Base-by-base conservation (phyloP, 53 echinoderm and acorn worm species). In the Stichopus horrens region DNA sequence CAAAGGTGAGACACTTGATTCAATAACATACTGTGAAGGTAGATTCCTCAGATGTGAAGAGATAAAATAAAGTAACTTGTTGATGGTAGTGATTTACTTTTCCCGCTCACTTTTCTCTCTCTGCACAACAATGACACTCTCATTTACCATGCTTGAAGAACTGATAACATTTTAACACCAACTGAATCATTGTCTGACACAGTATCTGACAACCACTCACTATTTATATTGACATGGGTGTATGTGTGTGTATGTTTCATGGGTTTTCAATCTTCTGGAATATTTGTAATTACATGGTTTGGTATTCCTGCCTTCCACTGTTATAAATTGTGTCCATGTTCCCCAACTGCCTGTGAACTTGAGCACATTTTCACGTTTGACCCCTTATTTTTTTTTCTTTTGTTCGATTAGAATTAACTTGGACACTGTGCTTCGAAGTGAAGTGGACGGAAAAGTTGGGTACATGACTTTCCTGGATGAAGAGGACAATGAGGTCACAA, bases 381-480 rank as follows among this genome's bases (percentile, higher is more conserved):
- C 11, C 80, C 7, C 58, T 65, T 53, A 80, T 54, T 23, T 60
- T 56, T 23, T 79, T 86, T 71, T 4, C 58, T 88, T 74, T 59
- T 83, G 0, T 74, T 78, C 21, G 53, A 68, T 13, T 21, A 96
- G 96, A 78, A 90, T 93, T 22, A 91, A 92, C 57, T 89, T 95
- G 54, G 88, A 91, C 56, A 88, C 88, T 52, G 92, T 96, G 23
- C 85, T 93, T 20, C n/a, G 52, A 55, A 87, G 75, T 74, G 87
- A 92, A 6, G 88, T 92, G 7, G 94, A 94, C 76, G 94, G 93
- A 53, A 95, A 90, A 76, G 91, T 88, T 66, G 92, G 95, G 68
- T 91, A 87, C 53, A 92, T 97, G 74, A 85, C 89, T 55, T 97
- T 92, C 63, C 83, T 88, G 57, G 86, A 91, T 57, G 97, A 97